Percentiles rank a stretch among this genome's conserved stretches.
phyloP scores from a whole-genome alignment of 2,797 vertebrate species.

The Hoplostethus mediterraneus region DNA sequence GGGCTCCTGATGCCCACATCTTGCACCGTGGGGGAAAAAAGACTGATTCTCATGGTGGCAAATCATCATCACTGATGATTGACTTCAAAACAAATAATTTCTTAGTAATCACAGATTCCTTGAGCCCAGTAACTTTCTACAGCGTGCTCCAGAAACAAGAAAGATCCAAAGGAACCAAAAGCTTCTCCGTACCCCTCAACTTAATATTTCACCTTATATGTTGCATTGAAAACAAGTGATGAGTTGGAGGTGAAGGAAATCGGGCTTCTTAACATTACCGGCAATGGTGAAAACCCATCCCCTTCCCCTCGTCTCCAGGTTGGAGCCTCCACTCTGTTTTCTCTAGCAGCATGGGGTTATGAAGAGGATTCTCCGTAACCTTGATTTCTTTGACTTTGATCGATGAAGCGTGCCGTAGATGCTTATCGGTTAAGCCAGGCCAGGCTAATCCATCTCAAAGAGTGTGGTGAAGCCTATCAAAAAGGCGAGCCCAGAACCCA shows the following conservation, averaged over 20 bases:
- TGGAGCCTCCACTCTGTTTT: too few species aligned
- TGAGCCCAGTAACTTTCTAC: too few species aligned
- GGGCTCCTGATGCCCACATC: too few species aligned
- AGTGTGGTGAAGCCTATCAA: conserved; percentile 10
- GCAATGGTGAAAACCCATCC: not conserved
- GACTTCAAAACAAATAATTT: not conserved
- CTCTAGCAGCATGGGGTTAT: not conserved
- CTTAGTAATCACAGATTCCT: too few species aligned
- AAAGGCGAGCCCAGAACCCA: conserved; percentile 13
- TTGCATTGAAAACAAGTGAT: too few species aligned
- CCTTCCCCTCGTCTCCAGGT: too few species aligned
- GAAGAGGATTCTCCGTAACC: conserved; percentile 13
- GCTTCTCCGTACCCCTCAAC: not conserved
- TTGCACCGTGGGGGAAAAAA: too few species aligned
- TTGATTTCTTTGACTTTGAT: conserved; percentile 31
- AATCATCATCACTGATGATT: not conserved
- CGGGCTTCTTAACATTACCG: too few species aligned
- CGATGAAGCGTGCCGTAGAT: conserved; percentile 13
- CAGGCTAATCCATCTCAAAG: conserved; percentile 29
- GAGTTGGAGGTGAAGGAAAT: too few species aligned
- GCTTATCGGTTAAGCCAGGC: conserved; percentile 32
- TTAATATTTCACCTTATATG: not conserved
- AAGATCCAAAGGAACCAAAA: too few species aligned
- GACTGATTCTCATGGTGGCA: not conserved
- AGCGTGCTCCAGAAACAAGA: too few species aligned